A percentile compares a stretch with the other conserved stretches of the same genome.
phyloP scores from a whole-genome alignment of 1,140 invertebrate species.

The Pygmarrhopalites habei region DNA sequence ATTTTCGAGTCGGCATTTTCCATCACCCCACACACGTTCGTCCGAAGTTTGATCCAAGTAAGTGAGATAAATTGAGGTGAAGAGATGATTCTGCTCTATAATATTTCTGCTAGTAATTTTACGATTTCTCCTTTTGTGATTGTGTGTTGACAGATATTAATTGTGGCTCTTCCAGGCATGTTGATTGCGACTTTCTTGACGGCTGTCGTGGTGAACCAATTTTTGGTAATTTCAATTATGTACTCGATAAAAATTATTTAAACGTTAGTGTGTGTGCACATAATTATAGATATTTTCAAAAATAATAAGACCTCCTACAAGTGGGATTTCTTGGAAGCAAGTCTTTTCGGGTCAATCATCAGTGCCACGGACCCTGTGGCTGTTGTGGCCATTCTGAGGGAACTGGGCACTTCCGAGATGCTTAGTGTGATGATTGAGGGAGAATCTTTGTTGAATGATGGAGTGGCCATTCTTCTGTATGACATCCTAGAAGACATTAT shows the following conservation, averaged over 20 bases:
- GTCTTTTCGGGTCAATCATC: constrained; percentile 47
- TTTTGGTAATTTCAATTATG: too few relatives aligned
- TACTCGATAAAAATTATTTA: too few relatives aligned
- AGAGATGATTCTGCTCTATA: too few relatives aligned
- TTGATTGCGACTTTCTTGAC: constrained; percentile 43
- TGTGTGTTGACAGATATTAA: constrained; percentile 4
- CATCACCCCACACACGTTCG: constrained; percentile 47
- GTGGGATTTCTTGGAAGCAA: constrained; percentile 38
- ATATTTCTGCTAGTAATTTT: too few relatives aligned
- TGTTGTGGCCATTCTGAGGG: constrained; percentile 47
- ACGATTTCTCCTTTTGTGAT: too few relatives aligned
- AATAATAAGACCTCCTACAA: too few relatives aligned
- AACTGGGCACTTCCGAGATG: constrained; percentile 45
- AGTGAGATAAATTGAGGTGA: too few relatives aligned
- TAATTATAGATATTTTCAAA: too few relatives aligned
- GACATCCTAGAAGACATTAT: constrained; percentile 39
- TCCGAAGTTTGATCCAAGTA: constrained; percentile 41
- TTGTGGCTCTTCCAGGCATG: constrained; percentile 21
- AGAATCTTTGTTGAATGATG: constrained; percentile 50
- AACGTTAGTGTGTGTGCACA: too few relatives aligned
- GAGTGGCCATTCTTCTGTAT: constrained; percentile 47
- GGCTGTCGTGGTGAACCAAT: constrained; percentile 40
- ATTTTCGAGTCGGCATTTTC: constrained; percentile 50
- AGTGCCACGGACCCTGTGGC: constrained; percentile 49
- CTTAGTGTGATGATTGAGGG: constrained; percentile 47